These are phyloP conservation scores for Leucoma salicis DNA, from an alignment of 2,888 invertebrate species.

Conservation along the genomic window DNA sequence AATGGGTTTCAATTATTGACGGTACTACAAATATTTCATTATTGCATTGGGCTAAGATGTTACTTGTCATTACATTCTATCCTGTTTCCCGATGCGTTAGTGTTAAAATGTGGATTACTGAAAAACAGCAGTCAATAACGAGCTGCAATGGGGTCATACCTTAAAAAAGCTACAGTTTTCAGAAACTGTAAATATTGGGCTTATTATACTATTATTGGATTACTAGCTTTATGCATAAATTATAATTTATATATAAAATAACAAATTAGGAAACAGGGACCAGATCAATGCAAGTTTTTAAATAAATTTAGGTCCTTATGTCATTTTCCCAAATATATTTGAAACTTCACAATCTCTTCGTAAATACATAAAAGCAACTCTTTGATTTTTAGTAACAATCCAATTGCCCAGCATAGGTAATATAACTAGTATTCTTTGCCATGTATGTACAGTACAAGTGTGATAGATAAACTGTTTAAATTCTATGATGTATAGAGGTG, in stretches of 20 bases:
- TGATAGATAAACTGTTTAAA: constrained; percentile 59
- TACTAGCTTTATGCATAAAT: neutral
- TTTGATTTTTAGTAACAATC: too few relatives aligned
- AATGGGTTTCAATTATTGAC: too few relatives aligned
- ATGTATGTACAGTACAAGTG: constrained; percentile 73
- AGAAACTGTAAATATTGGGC: neutral
- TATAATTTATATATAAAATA: neutral
- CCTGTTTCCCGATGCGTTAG: too few relatives aligned
- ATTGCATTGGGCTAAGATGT: too few relatives aligned
- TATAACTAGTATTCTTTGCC: constrained; percentile 58
- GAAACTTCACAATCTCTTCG: neutral
- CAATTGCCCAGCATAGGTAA: constrained; percentile 41
- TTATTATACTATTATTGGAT: neutral
- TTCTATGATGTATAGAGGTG: constrained; percentile 39
- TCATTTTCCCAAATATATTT: constrained; percentile 23
- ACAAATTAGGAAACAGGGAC: constrained; percentile 34
- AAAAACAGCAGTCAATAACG: too few relatives aligned
- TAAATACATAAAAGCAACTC: neutral
- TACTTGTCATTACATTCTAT: too few relatives aligned
- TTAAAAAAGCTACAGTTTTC: neutral
- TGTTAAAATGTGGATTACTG: too few relatives aligned
- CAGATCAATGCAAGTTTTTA: constrained; percentile 30
- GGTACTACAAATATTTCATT: too few relatives aligned
- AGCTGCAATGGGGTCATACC: neutral
- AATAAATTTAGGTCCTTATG: constrained; percentile 24